A percentile compares a stretch with the other conserved stretches of the same genome.
Conservation (phyloP, 2,888 invertebrate genomes). For the Pandemis corylana region DNA sequence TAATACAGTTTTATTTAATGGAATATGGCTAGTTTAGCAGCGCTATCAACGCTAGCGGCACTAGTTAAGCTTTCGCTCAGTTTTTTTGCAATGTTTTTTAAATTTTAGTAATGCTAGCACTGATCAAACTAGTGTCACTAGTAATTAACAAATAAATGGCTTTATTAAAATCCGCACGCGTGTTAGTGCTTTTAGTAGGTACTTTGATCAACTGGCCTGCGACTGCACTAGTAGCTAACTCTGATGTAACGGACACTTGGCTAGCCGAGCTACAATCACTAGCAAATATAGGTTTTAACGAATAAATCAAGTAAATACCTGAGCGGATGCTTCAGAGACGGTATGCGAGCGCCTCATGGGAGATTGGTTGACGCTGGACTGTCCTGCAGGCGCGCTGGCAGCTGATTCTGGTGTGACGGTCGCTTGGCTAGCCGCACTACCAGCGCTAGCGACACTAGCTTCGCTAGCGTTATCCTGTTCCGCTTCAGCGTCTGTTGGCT, state of each 20-base stretch:
- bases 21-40: too few species aligned
- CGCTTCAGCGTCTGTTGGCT: constrained; percentile 60
- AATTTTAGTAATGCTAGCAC: too few species aligned
- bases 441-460: constrained; percentile 55
- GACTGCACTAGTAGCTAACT: background rate
- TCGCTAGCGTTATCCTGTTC: constrained; percentile 66
- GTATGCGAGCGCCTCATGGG: constrained; percentile 76
- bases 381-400: constrained; percentile 70
- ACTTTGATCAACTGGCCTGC: too few species aligned
- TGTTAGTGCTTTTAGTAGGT: too few species aligned
- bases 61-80: too few species aligned
- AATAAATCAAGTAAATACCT: constrained; percentile 47
- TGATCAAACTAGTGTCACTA: too few species aligned
- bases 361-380: constrained; percentile 57
- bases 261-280: background rate
- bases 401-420: constrained; percentile 75
- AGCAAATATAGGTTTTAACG: background rate
- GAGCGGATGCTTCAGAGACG: constrained; percentile 61
- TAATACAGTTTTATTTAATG: background rate
- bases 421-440: constrained; percentile 68
- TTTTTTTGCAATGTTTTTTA: too few species aligned
- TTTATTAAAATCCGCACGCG: too few species aligned
- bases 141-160: too few species aligned
- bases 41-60: too few species aligned
- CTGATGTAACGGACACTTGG: background rate